A percentile compares a stretch with the other conserved stretches of the same genome.
phyloP scores from a whole-genome alignment of 2,797 vertebrate genomes.

The Morelia viridis region DNA sequence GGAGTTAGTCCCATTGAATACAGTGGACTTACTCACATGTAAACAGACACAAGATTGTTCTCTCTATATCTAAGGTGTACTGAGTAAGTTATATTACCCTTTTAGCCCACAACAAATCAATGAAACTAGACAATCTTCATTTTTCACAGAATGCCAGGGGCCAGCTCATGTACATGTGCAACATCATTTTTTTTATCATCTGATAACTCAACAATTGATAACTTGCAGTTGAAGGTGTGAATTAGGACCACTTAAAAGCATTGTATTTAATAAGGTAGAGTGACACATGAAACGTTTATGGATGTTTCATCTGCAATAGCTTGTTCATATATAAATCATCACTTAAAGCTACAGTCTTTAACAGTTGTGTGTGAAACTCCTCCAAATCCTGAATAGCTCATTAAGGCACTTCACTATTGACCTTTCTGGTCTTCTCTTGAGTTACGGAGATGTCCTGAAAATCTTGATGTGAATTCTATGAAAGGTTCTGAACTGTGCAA shows the following conservation, averaged over 20 bases:
- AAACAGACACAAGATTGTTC: not conserved
- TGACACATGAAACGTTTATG: not conserved
- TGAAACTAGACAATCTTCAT: not conserved
- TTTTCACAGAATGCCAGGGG: not conserved
- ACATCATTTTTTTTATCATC: not conserved
- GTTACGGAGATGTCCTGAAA: slow-evolving; percentile 89
- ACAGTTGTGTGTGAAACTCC: not conserved
- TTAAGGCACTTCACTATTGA: not conserved
- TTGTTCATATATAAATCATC: slow-evolving; percentile 9
- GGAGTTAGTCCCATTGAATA: not conserved
- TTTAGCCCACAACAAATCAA: slow-evolving; percentile 12
- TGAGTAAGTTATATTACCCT: slow-evolving; percentile 37
- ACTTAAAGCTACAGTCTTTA: slow-evolving; percentile 2
- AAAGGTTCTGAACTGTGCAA: slow-evolving; percentile 77
- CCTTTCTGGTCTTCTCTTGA: slow-evolving; percentile 49
- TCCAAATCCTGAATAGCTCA: not conserved
- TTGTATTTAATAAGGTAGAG: not conserved
- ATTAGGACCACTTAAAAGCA: not conserved
- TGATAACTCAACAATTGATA: not conserved
- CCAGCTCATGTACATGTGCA: not conserved
- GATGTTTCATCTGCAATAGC: slow-evolving; percentile 6
- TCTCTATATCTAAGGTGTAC: slow-evolving; percentile 1
- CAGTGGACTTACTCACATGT: not conserved
- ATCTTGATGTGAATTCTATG: slow-evolving; percentile 82
- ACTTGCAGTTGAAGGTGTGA: not conserved